A percentile compares a stretch with the other conserved stretches of the same genome.
phyloP scores from a whole-genome alignment of 2,113 vertebrate genomes.

The Zosterops pallidus region DNA sequence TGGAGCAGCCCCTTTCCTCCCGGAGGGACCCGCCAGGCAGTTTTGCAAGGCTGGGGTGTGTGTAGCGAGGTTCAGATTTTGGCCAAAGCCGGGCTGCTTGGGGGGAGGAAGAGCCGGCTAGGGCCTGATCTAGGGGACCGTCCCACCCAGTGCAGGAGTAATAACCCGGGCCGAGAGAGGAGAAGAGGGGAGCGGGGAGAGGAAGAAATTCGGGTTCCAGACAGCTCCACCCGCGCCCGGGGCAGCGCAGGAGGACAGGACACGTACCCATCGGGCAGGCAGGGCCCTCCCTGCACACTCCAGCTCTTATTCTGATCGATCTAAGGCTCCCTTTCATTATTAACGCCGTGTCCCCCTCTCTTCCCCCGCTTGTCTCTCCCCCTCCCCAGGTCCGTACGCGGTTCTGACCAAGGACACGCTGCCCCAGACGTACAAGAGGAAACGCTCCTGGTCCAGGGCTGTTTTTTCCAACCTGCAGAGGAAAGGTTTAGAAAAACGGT shows the following conservation, averaged over 20 bases:
- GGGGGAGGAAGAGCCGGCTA: neutral
- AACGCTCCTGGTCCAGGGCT: slow-evolving; percentile 95
- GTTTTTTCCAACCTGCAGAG: slow-evolving; percentile 98
- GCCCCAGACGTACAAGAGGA: slow-evolving; percentile 98
- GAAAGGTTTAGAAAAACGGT: slow-evolving; percentile 96
- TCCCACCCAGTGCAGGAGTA: neutral
- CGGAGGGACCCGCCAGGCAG: neutral
- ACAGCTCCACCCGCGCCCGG: neutral
- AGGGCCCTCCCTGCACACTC: neutral
- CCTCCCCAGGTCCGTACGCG: slow-evolving; percentile 86
- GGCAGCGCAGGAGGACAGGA: neutral
- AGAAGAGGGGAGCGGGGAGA: neutral
- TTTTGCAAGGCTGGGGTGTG: neutral
- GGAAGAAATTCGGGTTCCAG: neutral
- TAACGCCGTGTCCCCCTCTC: neutral
- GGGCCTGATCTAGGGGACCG: neutral
- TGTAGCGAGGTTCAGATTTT: neutral
- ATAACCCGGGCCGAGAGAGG: neutral
- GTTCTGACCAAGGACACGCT: slow-evolving; percentile 98
- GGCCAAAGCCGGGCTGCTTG: neutral
- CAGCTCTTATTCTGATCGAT: neutral
- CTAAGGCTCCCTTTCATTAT: neutral
- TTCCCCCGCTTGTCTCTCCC: neutral
- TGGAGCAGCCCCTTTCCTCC: neutral
- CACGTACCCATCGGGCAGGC: neutral